Evolutionary conservation across 2,113 vertebrate species (phyloP), one percentile per base, ranked within the genome.

Genomic region (Penelope pileata): DNA sequence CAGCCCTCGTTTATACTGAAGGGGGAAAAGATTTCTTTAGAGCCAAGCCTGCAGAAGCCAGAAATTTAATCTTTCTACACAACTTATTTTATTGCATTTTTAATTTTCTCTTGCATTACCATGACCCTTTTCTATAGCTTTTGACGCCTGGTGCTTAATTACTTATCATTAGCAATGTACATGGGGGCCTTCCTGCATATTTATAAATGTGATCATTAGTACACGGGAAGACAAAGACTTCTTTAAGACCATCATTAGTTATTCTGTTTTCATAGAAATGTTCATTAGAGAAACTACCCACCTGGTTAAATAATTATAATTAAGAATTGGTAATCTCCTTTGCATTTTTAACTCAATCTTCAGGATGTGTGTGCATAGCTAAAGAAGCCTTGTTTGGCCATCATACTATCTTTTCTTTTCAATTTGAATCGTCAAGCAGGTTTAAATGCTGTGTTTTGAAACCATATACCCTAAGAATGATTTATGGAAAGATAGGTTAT

Each of bases 141-240:
- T 98, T 98, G 97, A 98, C 95, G 98, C 98, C 97, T 97, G 96
- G 97, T 96, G 96, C 98, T 98, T 98, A 98, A 98, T 98, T 98
- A 98, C 98, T 98, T 98, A 98, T 98, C 98, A 98, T 98, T 98
- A 98, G 97, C 97, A 97, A 97, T 97, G 97, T 98, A 98, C 98
- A 98, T 90, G 97, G 97, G 98, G 97, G 96, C 98, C 97, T 98
- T 97, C 96, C 97, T 98, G 98, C 97, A 98, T 98, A 98, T 98
- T 98, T 98, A 98, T 98, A 98, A 98, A 98, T 97, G 98, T 96
- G 98, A 98, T 98, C 98, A 98, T 98, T 98, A 98, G 98, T 98
- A 98, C 98, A 97, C 91, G 96, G 96, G 94, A 98, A 98, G 98
- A 98, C 98, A 98, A 98, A 98, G 97, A 78, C 97, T 98, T 98